Evolutionary conservation across 2,888 invertebrate genomes (phyloP).

Genomic region (Agriotes lineatus): DNA sequence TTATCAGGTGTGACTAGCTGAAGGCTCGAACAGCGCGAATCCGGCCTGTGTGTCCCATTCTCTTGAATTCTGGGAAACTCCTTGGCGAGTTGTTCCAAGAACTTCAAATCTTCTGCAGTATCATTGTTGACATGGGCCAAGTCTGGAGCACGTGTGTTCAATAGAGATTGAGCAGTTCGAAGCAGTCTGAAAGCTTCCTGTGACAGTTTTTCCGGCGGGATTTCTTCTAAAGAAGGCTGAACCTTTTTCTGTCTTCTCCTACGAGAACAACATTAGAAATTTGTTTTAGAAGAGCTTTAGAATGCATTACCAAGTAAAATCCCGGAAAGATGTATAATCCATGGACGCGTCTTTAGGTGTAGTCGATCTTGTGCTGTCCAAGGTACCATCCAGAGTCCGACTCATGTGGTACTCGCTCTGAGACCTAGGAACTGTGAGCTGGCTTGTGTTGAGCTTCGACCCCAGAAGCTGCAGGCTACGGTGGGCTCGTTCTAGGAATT

Average conservation of each 20-base stretch:
- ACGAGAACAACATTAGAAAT: slow-evolving; percentile 33
- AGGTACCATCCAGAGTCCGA: slow-evolving; percentile 45
- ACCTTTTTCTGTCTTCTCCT: slow-evolving; percentile 64
- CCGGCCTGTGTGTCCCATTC: slow-evolving; percentile 55
- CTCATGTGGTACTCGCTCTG: slow-evolving; percentile 69
- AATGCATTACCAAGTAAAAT: slow-evolving; percentile 70
- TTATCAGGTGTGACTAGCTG: slow-evolving; percentile 59
- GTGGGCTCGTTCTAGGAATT: slow-evolving; percentile 77
- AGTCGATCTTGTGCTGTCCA: slow-evolving; percentile 42
- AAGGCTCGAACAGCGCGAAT: slow-evolving; percentile 60
- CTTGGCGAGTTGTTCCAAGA: slow-evolving; percentile 61
- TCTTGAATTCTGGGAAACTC: slow-evolving; percentile 59
- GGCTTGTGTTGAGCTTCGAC: slow-evolving; percentile 60
- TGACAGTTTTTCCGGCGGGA: slow-evolving; percentile 74
- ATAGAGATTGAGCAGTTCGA: slow-evolving; percentile 74
- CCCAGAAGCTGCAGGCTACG: slow-evolving; percentile 72
- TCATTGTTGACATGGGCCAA: slow-evolving; percentile 62
- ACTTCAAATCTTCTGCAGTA: slow-evolving; percentile 59
- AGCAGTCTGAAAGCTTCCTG: slow-evolving; percentile 76
- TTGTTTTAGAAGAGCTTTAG: background rate
- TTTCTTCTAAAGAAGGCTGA: slow-evolving; percentile 65
- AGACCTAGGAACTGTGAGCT: slow-evolving; percentile 66
- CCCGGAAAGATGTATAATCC: slow-evolving; percentile 67
- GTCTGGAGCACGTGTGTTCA: slow-evolving; percentile 75
- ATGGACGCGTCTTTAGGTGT: slow-evolving; percentile 49